phyloP scores from a whole-genome alignment of 2,113 vertebrate genomes.

The Pao palembangensis region DNA sequence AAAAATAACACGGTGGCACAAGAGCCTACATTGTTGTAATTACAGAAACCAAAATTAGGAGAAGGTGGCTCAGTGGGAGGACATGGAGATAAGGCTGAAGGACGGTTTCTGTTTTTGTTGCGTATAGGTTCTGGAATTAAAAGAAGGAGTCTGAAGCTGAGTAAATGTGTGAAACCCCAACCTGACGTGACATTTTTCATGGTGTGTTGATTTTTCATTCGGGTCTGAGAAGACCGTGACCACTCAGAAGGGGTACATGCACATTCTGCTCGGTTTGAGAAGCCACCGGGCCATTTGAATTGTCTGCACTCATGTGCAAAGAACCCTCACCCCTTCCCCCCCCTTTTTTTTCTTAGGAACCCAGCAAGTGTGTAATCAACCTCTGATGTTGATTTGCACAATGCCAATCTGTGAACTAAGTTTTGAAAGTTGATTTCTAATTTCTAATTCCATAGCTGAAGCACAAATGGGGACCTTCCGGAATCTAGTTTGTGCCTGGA shows the following conservation, averaged over 20 bases:
- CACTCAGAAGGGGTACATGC: conserved; percentile 33
- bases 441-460: not conserved
- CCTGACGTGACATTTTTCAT: conserved; percentile 46
- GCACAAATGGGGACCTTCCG: not conserved
- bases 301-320: conserved; percentile 6
- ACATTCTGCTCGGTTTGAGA: conserved; percentile 36
- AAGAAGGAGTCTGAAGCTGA: not conserved
- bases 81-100: conserved; percentile 22
- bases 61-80: conserved; percentile 19
- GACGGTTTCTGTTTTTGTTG: not conserved
- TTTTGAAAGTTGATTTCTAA: conserved; percentile 3
- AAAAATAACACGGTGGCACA: conserved; percentile 25
- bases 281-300: conserved; percentile 28
- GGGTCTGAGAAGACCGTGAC: conserved; percentile 27
- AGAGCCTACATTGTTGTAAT: conserved; percentile 1
- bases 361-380: conserved; percentile 9
- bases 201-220: conserved; percentile 43
- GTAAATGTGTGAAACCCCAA: conserved; percentile 15
- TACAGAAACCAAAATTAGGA: conserved; percentile 30
- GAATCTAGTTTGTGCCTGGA: not conserved
- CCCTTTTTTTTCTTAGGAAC: conserved; percentile 2
- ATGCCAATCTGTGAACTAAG: not conserved
- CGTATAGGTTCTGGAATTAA: not conserved
- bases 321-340: no score
- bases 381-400: conserved; percentile 2